Evolutionary conservation across 1,140 invertebrate genomes (phyloP), one percentile per base, ranked within the genome.

Genomic region (Sitophilus oryzae): DNA sequence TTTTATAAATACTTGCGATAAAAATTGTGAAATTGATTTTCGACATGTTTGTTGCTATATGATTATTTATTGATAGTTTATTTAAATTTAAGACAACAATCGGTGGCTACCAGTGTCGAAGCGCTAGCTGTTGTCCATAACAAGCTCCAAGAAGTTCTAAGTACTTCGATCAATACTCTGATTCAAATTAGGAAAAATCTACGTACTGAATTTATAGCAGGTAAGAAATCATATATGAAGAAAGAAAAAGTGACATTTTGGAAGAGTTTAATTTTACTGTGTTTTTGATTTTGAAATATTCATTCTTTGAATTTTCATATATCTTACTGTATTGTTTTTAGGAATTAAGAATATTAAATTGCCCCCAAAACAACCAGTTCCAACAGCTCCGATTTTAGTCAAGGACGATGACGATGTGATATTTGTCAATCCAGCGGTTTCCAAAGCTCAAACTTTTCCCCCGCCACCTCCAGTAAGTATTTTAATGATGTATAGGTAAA

Each of bases 121-220:
- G 54, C 59, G 11, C 52, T 69, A 11, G 67, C 67, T 8, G 56
- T 61, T 1, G 61, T 69, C 14, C 67, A 69, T 30, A 69, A 69
- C 44, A 65, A 68, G 37, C 49, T 69, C 6, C 67, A 69, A 53
- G 67, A 68, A 41, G 58, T 69, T 2, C 50, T 69, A 10, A 69
- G 67, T 46, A 67, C 50, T 35, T 66, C 67, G 0, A 66, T 69
- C 21, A 69, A 69, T 50, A 67, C 67, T 14, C 54, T 69, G 8
- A 69, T 69, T 20, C 65, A 68, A 57, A 63, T 69, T 23, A 56
- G 67, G 25, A 69, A 69, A 40, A 69, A 63, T 58, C 50, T 69
- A 22, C 48, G 66, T 23, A 65, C 53, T 1, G 66, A 69, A 48
- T 69, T 69, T 55, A 61, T 69, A 20, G 55, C 58, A 5, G 66